Conservation (phyloP, 2,797 vertebrate genomes). For the Nannoperca obscura region DNA sequence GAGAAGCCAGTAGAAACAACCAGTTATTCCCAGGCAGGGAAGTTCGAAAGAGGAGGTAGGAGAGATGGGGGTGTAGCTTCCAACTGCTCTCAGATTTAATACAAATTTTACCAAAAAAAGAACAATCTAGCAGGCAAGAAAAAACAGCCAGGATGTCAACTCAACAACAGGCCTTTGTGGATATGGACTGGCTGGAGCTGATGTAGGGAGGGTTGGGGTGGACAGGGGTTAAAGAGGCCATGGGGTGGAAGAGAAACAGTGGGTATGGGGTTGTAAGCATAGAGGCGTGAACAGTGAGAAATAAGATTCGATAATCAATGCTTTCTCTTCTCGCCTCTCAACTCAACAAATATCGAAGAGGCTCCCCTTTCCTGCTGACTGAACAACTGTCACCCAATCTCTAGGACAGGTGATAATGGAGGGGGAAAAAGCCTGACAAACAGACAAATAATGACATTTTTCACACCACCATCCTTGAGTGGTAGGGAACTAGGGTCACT, state of each 20-base stretch:
- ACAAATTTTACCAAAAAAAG: conserved; percentile 62
- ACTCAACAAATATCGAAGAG: conserved; percentile 69
- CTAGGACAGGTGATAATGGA: conserved; percentile 78
- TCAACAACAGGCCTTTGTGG: conserved; percentile 57
- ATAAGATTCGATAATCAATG: conserved; percentile 78
- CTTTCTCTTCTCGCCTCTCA: conserved; percentile 69
- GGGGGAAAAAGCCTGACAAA: conserved; percentile 46
- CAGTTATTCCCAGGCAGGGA: conserved; percentile 61
- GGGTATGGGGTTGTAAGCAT: conserved; percentile 36
- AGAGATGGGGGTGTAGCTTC: conserved; percentile 16
- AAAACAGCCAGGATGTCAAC: conserved; percentile 38
- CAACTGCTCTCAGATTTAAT: conserved; percentile 71
- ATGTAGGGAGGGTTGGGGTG: conserved; percentile 13
- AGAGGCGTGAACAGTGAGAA: conserved; percentile 59
- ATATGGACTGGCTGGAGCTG: background rate
- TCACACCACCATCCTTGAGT: conserved; percentile 60
- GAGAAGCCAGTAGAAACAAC: conserved; percentile 35
- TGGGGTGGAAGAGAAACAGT: conserved; percentile 11
- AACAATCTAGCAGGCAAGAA: conserved; percentile 35
- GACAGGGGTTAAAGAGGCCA: conserved; percentile 29
- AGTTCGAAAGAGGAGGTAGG: conserved; percentile 22
- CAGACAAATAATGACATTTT: conserved; percentile 65
- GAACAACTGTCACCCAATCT: conserved; percentile 75
- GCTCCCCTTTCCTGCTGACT: conserved; percentile 77
- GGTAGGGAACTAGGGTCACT: conserved; percentile 64